Conservation (phyloP, 2,888 invertebrate species). For the Hirtodrosophila alboralis region DNA sequence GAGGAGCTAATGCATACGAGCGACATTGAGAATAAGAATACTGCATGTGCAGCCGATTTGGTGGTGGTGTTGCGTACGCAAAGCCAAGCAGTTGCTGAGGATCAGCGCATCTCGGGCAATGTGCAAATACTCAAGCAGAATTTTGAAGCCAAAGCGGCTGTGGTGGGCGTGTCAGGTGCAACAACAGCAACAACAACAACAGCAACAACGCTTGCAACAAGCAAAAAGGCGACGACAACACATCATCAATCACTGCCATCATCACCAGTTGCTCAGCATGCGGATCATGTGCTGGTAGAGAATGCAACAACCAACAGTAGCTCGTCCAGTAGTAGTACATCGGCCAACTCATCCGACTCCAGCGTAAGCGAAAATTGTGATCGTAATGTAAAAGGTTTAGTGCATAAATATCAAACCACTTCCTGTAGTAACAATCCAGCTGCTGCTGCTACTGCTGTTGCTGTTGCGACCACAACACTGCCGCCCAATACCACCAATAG, state of each 20-base stretch:
- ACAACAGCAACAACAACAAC: conserved; percentile 14
- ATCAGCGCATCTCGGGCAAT: conserved; percentile 87
- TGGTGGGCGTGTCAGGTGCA: conserved; percentile 40
- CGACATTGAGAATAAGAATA: conserved; percentile 79
- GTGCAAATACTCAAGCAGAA: conserved; percentile 94
- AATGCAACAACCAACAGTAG: conserved; percentile 35
- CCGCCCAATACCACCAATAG: conserved; percentile 44
- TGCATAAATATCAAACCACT: conserved; percentile 89
- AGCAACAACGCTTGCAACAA: not conserved
- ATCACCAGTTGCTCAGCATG: conserved; percentile 87
- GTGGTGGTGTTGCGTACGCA: conserved; percentile 70
- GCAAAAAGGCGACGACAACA: conserved; percentile 84
- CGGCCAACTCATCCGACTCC: conserved; percentile 70
- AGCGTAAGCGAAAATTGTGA: conserved; percentile 86
- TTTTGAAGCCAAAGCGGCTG: conserved; percentile 90
- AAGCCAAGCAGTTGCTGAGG: conserved; percentile 66
- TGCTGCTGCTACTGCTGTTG: conserved; percentile 40
- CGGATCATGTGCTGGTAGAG: conserved; percentile 69
- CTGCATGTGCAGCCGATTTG: conserved; percentile 53
- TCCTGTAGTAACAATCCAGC: conserved; percentile 70
- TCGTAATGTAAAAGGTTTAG: conserved; percentile 89
- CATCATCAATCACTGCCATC: conserved; percentile 86
- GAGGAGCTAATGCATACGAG: conserved; percentile 83
- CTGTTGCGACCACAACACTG: conserved; percentile 48
- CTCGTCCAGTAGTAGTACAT: conserved; percentile 57